Conservation (phyloP, 2,888 invertebrate genomes). For the Metallyticus violacea region DNA sequence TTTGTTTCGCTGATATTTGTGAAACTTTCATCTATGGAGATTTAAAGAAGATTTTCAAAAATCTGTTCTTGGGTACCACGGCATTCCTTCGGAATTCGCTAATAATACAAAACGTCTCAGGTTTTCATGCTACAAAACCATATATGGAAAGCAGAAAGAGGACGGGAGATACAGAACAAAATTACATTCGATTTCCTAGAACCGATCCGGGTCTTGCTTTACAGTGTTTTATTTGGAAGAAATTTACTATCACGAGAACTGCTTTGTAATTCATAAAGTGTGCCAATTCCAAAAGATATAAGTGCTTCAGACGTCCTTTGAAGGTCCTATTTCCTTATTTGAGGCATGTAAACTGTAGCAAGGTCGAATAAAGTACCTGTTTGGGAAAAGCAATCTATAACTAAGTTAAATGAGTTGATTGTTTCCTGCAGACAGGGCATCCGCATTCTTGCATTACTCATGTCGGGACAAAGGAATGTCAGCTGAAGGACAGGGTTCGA, state of each 20-base stretch:
- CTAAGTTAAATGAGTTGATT: not conserved
- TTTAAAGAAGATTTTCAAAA: no score
- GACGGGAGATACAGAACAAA: not conserved
- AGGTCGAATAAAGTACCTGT: no score
- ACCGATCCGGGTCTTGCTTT: not conserved
- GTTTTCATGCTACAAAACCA: no score
- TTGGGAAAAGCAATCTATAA: not conserved
- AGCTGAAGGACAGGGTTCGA: not conserved
- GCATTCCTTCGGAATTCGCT: no score
- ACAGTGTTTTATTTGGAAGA: not conserved
- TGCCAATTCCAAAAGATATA: no score
- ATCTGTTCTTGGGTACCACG: no score
- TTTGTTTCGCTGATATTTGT: no score
- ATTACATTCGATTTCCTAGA: not conserved
- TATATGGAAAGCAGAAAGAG: no score
- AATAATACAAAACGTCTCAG: no score
- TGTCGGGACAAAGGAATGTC: not conserved
- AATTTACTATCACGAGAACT: not conserved
- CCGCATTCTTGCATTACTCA: not conserved
- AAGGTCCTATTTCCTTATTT: not conserved
- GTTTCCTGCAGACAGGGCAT: not conserved
- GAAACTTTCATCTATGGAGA: no score
- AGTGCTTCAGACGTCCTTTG: not conserved
- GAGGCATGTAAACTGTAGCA: not conserved
- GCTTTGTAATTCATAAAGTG: not conserved